A percentile compares a stretch with the other conserved stretches of the same genome.
phyloP scores from a whole-genome alignment of 2,113 vertebrate genomes.

The Tiliqua scincoides region DNA sequence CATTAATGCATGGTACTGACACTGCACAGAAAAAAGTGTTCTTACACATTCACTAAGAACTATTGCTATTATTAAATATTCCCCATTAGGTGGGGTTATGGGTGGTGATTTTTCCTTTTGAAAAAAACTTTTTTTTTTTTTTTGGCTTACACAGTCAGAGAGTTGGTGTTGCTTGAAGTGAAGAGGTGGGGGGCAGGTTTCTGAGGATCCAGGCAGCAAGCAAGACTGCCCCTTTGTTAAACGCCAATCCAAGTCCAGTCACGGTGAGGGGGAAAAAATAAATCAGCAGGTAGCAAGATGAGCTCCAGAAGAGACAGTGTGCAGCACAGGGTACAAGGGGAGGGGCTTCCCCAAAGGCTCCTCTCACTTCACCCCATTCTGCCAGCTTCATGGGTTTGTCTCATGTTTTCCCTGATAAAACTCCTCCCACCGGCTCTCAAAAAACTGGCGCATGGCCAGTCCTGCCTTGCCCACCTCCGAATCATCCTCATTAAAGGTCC shows the following conservation, averaged over 20 bases:
- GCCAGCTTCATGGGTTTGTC: constrained; percentile 64
- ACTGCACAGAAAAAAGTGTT: constrained; percentile 80
- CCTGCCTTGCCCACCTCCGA: constrained; percentile 91
- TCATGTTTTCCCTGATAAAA: constrained; percentile 88
- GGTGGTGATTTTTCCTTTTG: constrained; percentile 77
- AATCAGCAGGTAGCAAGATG: constrained; percentile 51
- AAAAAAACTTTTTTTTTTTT: constrained; percentile 74
- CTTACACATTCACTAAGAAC: constrained; percentile 89
- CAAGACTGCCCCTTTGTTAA: background rate
- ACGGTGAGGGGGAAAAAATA: background rate
- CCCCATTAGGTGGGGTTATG: constrained; percentile 74
- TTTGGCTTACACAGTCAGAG: constrained; percentile 73
- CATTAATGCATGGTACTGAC: constrained; percentile 81
- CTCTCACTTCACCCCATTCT: constrained; percentile 30
- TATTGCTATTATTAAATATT: constrained; percentile 97
- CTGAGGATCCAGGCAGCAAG: background rate
- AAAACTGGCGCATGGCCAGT: constrained; percentile 89
- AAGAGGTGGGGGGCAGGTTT: constrained; percentile 27
- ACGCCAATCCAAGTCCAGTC: constrained; percentile 10
- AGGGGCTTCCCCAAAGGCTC: background rate
- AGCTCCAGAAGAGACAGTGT: constrained; percentile 47
- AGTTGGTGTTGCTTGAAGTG: constrained; percentile 56
- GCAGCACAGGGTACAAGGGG: background rate
- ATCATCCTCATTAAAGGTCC: constrained; percentile 93
- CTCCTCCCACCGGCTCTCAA: constrained; percentile 94